Percentiles rank a stretch among this genome's conserved stretches.
phyloP scores from a whole-genome alignment of 2,888 invertebrate species.

The Noctua janthina region DNA sequence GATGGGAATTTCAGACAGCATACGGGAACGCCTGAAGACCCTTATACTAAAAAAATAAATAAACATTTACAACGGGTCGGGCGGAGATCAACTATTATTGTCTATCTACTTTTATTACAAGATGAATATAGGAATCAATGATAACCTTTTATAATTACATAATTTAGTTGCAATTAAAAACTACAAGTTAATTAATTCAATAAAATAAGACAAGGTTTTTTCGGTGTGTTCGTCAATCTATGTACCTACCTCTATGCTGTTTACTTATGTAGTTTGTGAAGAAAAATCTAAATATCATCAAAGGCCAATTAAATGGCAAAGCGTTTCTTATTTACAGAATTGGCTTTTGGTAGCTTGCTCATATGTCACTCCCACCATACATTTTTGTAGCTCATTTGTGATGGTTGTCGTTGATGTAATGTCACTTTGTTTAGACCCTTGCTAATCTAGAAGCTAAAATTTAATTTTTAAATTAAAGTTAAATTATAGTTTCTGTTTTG shows the following conservation, averaged over 20 bases:
- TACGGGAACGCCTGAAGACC: neutral
- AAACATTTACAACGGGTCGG: neutral
- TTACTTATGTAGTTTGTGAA: neutral
- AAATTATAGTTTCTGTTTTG: neutral
- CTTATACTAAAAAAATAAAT: neutral
- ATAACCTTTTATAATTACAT: constrained; percentile 25
- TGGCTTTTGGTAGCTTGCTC: neutral
- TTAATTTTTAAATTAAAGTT: too few relatives aligned
- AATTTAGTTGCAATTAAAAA: constrained; percentile 11
- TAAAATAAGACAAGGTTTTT: neutral
- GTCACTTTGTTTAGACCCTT: neutral
- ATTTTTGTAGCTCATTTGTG: neutral
- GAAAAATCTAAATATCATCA: neutral
- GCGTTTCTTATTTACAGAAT: neutral
- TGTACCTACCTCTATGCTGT: neutral
- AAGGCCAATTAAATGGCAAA: neutral
- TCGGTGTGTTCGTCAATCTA: neutral
- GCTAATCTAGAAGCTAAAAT: neutral
- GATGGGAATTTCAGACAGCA: neutral
- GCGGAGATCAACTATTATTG: constrained; percentile 1
- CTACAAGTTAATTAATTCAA: constrained; percentile 1
- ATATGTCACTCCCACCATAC: neutral
- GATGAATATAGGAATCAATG: neutral
- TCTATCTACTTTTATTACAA: neutral
- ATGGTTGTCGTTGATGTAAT: neutral